Percentiles rank a stretch among this genome's conserved stretches.
Conservation (phyloP, 1,140 invertebrate genomes). For the Eulimnadia texana region DNA sequence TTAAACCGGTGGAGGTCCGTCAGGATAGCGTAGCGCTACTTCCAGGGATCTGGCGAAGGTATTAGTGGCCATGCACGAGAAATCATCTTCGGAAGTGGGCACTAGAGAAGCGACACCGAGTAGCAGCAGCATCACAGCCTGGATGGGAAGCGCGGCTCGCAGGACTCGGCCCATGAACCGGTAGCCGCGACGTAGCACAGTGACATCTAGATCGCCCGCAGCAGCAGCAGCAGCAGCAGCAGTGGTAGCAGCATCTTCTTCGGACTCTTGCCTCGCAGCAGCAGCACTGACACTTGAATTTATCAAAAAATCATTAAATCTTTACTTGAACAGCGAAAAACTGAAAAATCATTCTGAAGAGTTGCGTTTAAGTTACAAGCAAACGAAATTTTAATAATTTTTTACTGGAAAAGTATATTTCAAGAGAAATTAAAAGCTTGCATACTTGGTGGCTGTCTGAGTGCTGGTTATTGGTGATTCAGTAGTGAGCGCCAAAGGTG, state of each 20-base stretch:
- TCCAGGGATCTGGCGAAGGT: conserved; percentile 51
- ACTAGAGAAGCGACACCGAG: conserved; percentile 75
- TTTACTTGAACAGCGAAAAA: neutral
- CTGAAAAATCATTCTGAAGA: too few species aligned
- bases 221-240: conserved; percentile 37
- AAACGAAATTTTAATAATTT: too few species aligned
- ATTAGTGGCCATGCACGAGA: conserved; percentile 64
- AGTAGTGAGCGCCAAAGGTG: conserved; percentile 8
- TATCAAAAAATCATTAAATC: neutral
- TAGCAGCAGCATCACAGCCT: conserved; percentile 67
- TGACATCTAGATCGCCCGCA: conserved; percentile 39
- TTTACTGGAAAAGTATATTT: neutral
- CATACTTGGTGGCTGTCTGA: neutral
- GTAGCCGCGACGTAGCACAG: conserved; percentile 52
- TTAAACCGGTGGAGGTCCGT: conserved; percentile 80
- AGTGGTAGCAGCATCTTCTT: conserved; percentile 14
- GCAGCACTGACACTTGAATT: neutral
- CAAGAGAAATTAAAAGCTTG: neutral
- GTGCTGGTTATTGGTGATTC: conserved; percentile 5
- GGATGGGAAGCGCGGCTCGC: conserved; percentile 73
- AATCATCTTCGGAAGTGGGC: conserved; percentile 69
- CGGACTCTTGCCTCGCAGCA: conserved; percentile 7
- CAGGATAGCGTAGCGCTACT: conserved; percentile 68
- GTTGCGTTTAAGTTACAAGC: too few species aligned
- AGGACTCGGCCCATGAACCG: conserved; percentile 73